Evolutionary conservation across 1,140 invertebrate species (phyloP).

Genomic region (Caenorhabditis inopinata): DNA sequence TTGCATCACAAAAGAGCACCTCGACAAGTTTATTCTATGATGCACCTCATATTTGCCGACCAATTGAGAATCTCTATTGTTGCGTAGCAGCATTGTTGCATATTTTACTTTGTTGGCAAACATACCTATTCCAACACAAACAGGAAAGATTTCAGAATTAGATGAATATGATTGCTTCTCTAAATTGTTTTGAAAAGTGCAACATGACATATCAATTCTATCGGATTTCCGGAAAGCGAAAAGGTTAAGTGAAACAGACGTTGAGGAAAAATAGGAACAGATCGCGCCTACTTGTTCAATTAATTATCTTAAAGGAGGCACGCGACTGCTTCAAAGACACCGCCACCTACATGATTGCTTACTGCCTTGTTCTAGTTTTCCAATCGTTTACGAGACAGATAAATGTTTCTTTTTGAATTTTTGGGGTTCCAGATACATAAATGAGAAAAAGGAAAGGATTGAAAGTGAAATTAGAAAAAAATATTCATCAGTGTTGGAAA

Average conservation of each 20-base stretch:
- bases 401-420: background rate
- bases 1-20: constrained; percentile 3
- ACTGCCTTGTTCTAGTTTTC: constrained; percentile 22
- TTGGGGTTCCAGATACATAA: background rate
- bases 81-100: background rate
- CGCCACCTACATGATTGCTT: constrained; percentile 31
- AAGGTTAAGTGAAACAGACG: background rate
- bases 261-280: background rate
- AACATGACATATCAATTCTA: background rate
- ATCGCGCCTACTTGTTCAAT: constrained; percentile 23
- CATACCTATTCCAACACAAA: background rate
- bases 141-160: background rate
- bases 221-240: constrained; percentile 1
- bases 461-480: too few species aligned
- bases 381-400: too few species aligned
- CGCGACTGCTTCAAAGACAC: constrained; percentile 20
- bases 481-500: too few species aligned
- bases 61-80: constrained; percentile 29
- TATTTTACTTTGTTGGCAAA: constrained; percentile 11
- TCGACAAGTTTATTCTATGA: constrained; percentile 29
- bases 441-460: too few species aligned
- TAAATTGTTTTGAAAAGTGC: background rate
- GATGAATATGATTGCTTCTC: background rate
- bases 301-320: constrained; percentile 33
- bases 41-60: constrained; percentile 12